phyloP scores from a whole-genome alignment of 64 coral and sea anemone species.

The Porites australiensis region DNA sequence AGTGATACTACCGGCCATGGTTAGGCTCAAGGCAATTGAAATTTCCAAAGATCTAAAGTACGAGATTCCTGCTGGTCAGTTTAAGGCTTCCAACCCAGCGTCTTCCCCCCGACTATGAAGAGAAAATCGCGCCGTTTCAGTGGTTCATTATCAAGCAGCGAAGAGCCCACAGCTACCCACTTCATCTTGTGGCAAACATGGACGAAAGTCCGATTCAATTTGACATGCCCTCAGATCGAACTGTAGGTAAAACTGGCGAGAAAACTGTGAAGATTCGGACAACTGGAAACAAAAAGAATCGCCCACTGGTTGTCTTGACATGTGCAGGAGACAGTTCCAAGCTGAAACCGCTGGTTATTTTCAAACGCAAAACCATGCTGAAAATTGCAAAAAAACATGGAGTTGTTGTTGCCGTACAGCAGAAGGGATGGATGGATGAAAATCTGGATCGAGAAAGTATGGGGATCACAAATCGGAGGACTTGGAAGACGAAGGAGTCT shows the following conservation, averaged over 20 bases:
- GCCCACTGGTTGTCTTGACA: conserved; percentile 10
- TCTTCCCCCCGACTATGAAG: conserved; percentile 9
- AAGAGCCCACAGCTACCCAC: conserved; percentile 29
- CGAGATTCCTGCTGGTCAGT: conserved; percentile 20
- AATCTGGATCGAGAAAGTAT: conserved; percentile 15
- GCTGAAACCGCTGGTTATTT: conserved; percentile 23
- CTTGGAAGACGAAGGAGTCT: conserved; percentile 39
- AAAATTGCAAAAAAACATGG: conserved; percentile 33
- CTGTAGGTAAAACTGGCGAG: conserved; percentile 42
- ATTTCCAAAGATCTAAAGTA: conserved; percentile 27
- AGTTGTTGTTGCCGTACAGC: conserved; percentile 22
- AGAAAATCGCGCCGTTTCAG: conserved; percentile 20
- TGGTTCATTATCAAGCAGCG: conserved; percentile 17
- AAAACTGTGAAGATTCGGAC: conserved; percentile 50
- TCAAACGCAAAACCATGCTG: conserved; percentile 45
- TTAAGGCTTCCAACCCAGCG: neutral
- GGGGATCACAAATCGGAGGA: conserved; percentile 5
- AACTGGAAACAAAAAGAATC: conserved; percentile 29
- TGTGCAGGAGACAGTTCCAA: conserved; percentile 14
- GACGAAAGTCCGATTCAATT: conserved; percentile 17
- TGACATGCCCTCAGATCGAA: conserved; percentile 46
- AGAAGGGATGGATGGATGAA: conserved; percentile 25
- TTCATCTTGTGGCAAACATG: conserved; percentile 36
- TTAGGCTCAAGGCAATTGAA: too few species aligned
- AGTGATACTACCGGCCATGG: too few species aligned